Evolutionary conservation across 2,113 vertebrate species (phyloP), one percentile per base, ranked within the genome.

Genomic region (Platanista minor): DNA sequence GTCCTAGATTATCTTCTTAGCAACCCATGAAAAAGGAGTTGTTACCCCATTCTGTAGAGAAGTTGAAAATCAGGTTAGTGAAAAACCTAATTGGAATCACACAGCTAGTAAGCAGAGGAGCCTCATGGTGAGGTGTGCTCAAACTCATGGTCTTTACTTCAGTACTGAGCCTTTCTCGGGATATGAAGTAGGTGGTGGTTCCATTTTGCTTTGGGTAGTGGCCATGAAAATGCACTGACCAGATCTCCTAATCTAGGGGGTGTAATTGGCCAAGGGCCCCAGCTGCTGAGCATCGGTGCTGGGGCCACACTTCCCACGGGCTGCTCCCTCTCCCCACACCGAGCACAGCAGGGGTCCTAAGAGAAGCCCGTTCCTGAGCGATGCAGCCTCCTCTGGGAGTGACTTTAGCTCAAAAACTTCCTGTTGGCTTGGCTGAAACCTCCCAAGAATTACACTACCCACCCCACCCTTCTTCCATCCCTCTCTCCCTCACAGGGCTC

Each of bases 1-100:
- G 49, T 77, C 17, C 41, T 74, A 29, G 46, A 77, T 82, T 61
- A 52, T 82, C 83, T 86, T 93, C 69, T 95, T 46, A 86, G 46
- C 46, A 74, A 89, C 54, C 13, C 25, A 33, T 4, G 10, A 21
- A 57, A 86, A 67, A 77, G 39, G 25, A 39, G 21, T 31, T 33
- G 27, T 49, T 86, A n/a, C 18, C 20, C 4, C 18, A 71, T 88
- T 94, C 69, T 54, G 21, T 41, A 59, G 46, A 59, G 72, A 71
- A 94, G 10, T 64, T 61, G 52, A 33, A 88, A 94, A 64, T 71
- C 25, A 49, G 12, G 0, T 23, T 52, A 41, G 20, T 31, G n/a
- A 90, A 49, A 59, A 57, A n/a, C 23, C 41, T 54, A 17, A 62
- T 9, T 4, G 52, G 31, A 64, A 87, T 41, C 10, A 21, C 10